phyloP scores from a whole-genome alignment of 1,140 invertebrate species.

The Aradophagus sp. region DNA sequence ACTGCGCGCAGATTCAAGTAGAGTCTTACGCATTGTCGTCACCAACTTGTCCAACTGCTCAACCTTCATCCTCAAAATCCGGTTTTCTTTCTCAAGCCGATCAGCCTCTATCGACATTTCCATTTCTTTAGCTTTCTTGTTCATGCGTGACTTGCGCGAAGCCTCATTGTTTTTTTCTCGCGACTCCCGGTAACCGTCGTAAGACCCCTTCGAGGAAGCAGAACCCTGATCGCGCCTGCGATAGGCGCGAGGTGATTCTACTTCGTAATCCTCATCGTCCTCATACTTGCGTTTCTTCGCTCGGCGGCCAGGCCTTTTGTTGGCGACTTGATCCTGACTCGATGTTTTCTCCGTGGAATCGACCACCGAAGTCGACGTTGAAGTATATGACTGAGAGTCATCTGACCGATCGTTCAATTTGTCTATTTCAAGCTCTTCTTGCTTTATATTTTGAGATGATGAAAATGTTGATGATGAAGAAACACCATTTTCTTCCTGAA shows the following conservation, averaged over 20 bases:
- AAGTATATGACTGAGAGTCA: slow-evolving; percentile 24
- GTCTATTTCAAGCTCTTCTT: slow-evolving; percentile 10
- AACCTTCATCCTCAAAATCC: slow-evolving; percentile 71
- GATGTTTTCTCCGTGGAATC: slow-evolving; percentile 7
- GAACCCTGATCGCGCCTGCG: slow-evolving; percentile 4
- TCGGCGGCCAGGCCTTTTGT: slow-evolving; percentile 10
- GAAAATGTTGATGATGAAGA: slow-evolving; percentile 60
- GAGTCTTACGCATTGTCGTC: slow-evolving; percentile 69
- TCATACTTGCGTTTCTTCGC: slow-evolving; percentile 50
- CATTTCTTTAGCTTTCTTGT: slow-evolving; percentile 81
- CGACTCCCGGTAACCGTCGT: slow-evolving; percentile 77
- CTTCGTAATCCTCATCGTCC: slow-evolving; percentile 61
- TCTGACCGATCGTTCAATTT: slow-evolving; percentile 12
- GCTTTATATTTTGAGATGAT: slow-evolving; percentile 2
- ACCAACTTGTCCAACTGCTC: slow-evolving; percentile 75
- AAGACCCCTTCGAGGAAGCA: not conserved
- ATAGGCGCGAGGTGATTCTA: slow-evolving; percentile 1
- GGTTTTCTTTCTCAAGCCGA: slow-evolving; percentile 72
- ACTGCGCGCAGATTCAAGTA: slow-evolving; percentile 67
- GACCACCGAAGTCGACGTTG: slow-evolving; percentile 5
- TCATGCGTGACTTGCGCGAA: slow-evolving; percentile 81
- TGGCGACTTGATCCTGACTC: not conserved
- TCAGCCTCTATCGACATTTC: slow-evolving; percentile 67
- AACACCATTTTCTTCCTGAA: slow-evolving; percentile 63
- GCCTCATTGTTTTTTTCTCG: slow-evolving; percentile 86